These are phyloP conservation scores for Trypoxylon attenuatum DNA, from an alignment of 2,888 invertebrate genomes.

Conservation along the genomic window DNA sequence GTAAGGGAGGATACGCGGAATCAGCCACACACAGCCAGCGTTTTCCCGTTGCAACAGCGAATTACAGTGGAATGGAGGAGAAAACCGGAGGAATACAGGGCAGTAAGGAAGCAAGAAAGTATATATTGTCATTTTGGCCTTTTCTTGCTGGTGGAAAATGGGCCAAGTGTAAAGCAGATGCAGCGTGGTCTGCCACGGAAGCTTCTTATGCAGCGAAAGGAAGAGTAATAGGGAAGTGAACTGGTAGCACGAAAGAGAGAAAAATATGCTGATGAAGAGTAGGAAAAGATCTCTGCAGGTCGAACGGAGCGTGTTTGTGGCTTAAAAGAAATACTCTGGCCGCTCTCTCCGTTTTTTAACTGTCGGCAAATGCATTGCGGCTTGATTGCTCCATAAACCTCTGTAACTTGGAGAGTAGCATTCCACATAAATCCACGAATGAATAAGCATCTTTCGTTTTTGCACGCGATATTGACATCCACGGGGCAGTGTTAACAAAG, in stretches of 20 bases:
- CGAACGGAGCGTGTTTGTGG: background rate
- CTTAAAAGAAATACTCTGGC: background rate
- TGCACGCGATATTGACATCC: too few relatives aligned
- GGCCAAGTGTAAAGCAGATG: constrained; percentile 39
- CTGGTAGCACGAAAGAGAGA: constrained; percentile 16
- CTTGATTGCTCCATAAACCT: constrained; percentile 3
- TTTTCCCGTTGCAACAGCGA: constrained; percentile 24
- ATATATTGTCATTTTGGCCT: constrained; percentile 19
- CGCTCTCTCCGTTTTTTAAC: too few relatives aligned
- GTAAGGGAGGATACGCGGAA: background rate
- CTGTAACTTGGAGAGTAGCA: background rate
- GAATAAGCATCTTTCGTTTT: too few relatives aligned
- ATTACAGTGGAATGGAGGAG: constrained; percentile 24
- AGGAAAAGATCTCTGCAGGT: constrained; percentile 11
- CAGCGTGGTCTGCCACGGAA: background rate
- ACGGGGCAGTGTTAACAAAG: too few relatives aligned
- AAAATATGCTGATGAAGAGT: constrained; percentile 4
- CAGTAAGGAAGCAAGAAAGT: constrained; percentile 10
- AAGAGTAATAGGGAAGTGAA: constrained; percentile 17
- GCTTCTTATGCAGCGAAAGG: constrained; percentile 2
- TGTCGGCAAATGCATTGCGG: background rate
- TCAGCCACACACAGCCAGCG: background rate
- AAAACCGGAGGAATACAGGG: constrained; percentile 15
- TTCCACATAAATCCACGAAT: background rate
- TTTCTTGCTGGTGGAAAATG: constrained; percentile 27